Evolutionary conservation across 2,888 invertebrate genomes (phyloP).

Genomic region (Eumerus sabulonum): DNA sequence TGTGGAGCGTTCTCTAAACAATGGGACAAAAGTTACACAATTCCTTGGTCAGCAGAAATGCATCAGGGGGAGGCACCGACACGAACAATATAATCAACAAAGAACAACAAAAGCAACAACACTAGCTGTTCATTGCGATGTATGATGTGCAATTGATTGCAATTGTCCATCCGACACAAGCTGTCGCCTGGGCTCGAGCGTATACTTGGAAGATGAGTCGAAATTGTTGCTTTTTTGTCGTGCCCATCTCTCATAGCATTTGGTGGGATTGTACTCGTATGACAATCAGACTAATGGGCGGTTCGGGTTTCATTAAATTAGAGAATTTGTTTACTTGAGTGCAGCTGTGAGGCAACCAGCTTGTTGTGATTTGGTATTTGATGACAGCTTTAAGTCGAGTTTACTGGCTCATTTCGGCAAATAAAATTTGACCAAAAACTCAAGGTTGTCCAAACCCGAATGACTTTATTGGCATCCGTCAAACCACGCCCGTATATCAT

Average conservation of each 20-base stretch:
- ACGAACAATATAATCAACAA: neutral
- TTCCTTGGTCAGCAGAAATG: slow-evolving; percentile 25
- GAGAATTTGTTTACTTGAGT: slow-evolving; percentile 24
- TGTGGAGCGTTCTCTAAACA: slow-evolving; percentile 34
- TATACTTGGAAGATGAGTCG: slow-evolving; percentile 18
- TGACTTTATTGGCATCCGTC: too few relatives aligned
- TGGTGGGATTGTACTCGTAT: slow-evolving; percentile 20
- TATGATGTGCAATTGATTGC: slow-evolving; percentile 37
- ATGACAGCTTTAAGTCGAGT: slow-evolving; percentile 20
- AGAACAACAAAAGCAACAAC: slow-evolving; percentile 4
- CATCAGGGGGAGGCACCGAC: neutral
- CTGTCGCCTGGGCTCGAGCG: neutral
- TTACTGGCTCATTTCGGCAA: neutral
- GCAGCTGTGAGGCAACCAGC: neutral
- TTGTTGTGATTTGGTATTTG: slow-evolving; percentile 22
- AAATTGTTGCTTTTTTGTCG: neutral
- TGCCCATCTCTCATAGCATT: slow-evolving; percentile 18
- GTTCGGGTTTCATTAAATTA: slow-evolving; percentile 56
- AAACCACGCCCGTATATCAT: too few relatives aligned
- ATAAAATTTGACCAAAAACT: too few relatives aligned
- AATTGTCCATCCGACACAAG: slow-evolving; percentile 23
- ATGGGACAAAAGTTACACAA: slow-evolving; percentile 40
- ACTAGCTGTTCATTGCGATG: slow-evolving; percentile 34
- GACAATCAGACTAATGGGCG: slow-evolving; percentile 38
- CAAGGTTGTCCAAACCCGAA: too few relatives aligned